Evolutionary conservation across 2,797 vertebrate species (phyloP), one percentile per base, ranked within the genome.

Genomic region (Xenentodon cancila): DNA sequence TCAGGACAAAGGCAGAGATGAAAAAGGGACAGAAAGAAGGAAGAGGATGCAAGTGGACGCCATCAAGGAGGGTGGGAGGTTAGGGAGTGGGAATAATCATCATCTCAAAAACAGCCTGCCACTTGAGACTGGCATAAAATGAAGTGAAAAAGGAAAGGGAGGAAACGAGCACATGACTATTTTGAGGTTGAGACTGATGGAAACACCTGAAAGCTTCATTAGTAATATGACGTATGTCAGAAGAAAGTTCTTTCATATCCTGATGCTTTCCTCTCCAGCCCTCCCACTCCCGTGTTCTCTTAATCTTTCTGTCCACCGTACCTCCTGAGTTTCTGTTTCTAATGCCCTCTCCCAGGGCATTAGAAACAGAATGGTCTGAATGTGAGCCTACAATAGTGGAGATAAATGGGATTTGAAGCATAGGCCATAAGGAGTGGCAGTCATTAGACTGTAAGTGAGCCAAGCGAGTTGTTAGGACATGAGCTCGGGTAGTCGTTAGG

Each of bases 371-470:
- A 84, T 77, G 88, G 87, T 88, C 88, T 85, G 78, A 87, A 89
- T 85, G 85, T 86, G 84, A 89, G 85, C 84, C 76, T 85, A 85
- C 85, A 87, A 85, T 89, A 88, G 85, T 84, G 86, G 88, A 90
- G 88, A 91, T 88, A 92, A 90, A 92, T 92, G 88, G 87, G 87
- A 87, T 87, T 89, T 90, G 85, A 91, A 92, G 86, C 84, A 84
- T 80, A 78, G 83, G 81, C 84, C 89, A 88, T 91, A 87, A 90
- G 87, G 87, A 92, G 89, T 86, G 90, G 89, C 87, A 89, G 87
- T 89, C 89, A 91, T 91, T 92, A 91, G 83, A 89, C 88, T 86
- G 91, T 92, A 91, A 92, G 90, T 92, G 90, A 92, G 90, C 88
- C 89, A 87, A 87, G 88, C 87, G 71, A 92, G 89, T 92, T 91